Percentiles rank a stretch among this genome's conserved stretches.
These are phyloP conservation scores for Ctenosaura bakeri DNA, from an alignment of 2,797 vertebrate genomes.

Conservation along the genomic window DNA sequence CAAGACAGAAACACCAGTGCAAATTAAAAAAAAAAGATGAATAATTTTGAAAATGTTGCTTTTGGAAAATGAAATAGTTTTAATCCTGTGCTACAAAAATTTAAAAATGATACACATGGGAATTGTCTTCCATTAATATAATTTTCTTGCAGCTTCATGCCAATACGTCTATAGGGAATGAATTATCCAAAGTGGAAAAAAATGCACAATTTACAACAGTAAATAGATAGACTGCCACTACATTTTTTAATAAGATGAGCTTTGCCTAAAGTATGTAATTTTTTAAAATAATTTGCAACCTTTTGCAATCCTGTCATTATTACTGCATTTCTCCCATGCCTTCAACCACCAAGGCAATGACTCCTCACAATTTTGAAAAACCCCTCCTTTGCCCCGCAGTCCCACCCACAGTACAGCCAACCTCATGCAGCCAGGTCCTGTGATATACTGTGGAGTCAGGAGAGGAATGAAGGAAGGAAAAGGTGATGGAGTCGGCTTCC, in stretches of 20 bases:
- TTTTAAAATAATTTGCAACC: background rate
- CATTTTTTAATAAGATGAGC: background rate
- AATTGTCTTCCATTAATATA: constrained; percentile 16
- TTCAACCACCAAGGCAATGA: background rate
- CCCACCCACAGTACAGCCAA: background rate
- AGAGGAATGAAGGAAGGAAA: background rate
- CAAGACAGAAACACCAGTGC: constrained; percentile 32
- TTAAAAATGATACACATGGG: constrained; percentile 27
- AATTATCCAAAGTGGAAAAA: background rate
- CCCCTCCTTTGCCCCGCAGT: too few species aligned
- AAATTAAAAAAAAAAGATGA: constrained; percentile 42
- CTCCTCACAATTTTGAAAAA: background rate
- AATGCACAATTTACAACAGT: background rate
- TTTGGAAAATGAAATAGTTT: constrained; percentile 52
- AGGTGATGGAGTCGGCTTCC: too few species aligned
- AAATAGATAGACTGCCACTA: background rate
- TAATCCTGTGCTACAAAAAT: background rate
- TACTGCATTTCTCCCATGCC: background rate
- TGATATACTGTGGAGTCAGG: too few species aligned
- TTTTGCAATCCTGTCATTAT: background rate
- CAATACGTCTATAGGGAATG: background rate
- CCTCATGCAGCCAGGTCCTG: background rate
- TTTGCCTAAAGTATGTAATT: background rate
- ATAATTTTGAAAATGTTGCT: constrained; percentile 38
- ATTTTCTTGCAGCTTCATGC: background rate